These are phyloP conservation scores for Mechanitis messenoides DNA, from an alignment of 2,888 invertebrate species.

Conservation along the genomic window DNA sequence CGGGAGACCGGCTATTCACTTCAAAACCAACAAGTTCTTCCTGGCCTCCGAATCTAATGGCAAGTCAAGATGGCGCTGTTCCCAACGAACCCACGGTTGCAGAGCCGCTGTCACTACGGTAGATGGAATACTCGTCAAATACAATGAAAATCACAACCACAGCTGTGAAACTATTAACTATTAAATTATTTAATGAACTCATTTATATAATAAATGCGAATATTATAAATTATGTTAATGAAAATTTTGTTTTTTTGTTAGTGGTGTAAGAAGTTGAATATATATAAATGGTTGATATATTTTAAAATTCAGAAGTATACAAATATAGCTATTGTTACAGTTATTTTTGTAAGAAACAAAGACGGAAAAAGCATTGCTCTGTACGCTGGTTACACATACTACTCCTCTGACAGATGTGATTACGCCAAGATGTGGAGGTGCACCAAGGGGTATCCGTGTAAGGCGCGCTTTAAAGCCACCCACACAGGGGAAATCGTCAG, in stretches of 20 bases:
- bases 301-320: too few species aligned
- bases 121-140: slow-evolving; percentile 14
- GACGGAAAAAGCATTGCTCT: slow-evolving; percentile 42
- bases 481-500: slow-evolving; percentile 33
- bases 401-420: slow-evolving; percentile 30
- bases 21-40: slow-evolving; percentile 12
- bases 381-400: slow-evolving; percentile 42
- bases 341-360: slow-evolving; percentile 36
- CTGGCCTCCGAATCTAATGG: slow-evolving; percentile 6
- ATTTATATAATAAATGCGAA: too few species aligned
- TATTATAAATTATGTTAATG: too few species aligned
- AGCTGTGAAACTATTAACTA: not conserved
- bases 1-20: slow-evolving; percentile 15
- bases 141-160: slow-evolving; percentile 21
- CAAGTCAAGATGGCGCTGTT: slow-evolving; percentile 28
- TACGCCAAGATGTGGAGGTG: slow-evolving; percentile 43
- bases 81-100: slow-evolving; percentile 16
- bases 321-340: slow-evolving; percentile 33
- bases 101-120: slow-evolving; percentile 17
- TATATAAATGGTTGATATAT: too few species aligned
- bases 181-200: too few species aligned
- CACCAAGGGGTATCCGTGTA: slow-evolving; percentile 45
- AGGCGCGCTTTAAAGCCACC: slow-evolving; percentile 44
- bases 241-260: too few species aligned
- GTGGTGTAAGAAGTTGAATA: too few species aligned